Evolutionary conservation across 2,113 vertebrate genomes (phyloP), one percentile per base, ranked within the genome.

Genomic region (Rhinoptilus africanus): DNA sequence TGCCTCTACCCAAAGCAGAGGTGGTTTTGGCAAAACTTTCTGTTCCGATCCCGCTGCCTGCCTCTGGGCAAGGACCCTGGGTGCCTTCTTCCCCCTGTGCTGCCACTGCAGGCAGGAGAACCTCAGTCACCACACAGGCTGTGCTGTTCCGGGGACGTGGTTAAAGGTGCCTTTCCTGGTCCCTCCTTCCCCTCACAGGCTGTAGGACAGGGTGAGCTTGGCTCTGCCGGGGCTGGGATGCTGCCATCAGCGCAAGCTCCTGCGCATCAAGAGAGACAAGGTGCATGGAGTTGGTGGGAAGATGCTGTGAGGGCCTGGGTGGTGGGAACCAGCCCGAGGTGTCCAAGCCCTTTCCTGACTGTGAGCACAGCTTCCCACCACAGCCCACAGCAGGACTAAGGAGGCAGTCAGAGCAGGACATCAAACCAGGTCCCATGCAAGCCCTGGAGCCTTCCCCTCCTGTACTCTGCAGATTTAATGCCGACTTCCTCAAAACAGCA

Each of bases 261-360:
- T 37, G 60, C 16, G 2, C 30, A 45, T 21, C 37, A 69, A 26
- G 18, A 60, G 8, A 73, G 16, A 9, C 35, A 82, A 56, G 17
- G 56, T 0, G 0, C 14, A 63, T 20, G 10, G 19, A 56, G 12
- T 0, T 45, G 8, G 28, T n/a, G 37, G 47, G 37, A 93, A 85
- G 57, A 45, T 63, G 15, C 21, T 73, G 35, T 0, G 1, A 72
- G 28, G 14, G 20, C 26, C 75, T 28, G 15, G 24, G 39, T 3
- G 4, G n/a, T 37, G n/a, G 12, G 39, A 90, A 92, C 5, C 45
- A 85, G 62, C 39, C n/a, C 1, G 4, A 35, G 43, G 45, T 12
- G 4, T 27, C 41, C n/a, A 78, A 78, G n/a, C 8, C 32, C 24
- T 60, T 67, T 80, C 48, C 43, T 74, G 18, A 82, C 17, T 2